These are phyloP conservation scores for Ceratina australensis DNA, from an alignment of 1,140 invertebrate species.

Conservation along the genomic window DNA sequence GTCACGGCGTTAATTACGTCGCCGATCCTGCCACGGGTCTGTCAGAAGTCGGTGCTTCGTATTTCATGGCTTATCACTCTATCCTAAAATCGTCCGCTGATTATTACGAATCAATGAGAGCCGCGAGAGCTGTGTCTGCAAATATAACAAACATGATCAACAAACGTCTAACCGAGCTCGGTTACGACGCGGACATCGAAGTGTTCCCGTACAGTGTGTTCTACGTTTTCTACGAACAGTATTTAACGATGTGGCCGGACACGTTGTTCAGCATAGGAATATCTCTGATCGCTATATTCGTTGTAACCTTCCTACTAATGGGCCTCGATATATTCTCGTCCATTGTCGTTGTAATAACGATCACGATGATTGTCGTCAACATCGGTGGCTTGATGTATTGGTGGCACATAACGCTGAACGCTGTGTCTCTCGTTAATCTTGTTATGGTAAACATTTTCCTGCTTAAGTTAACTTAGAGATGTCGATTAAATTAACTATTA, in stretches of 20 bases:
- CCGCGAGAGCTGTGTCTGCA: conserved; percentile 88
- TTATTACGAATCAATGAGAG: conserved; percentile 93
- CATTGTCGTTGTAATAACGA: conserved; percentile 92
- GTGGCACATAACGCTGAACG: conserved; percentile 97
- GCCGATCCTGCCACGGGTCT: conserved; percentile 73
- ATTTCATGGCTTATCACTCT: conserved; percentile 98
- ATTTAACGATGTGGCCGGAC: conserved; percentile 97
- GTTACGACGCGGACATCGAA: conserved; percentile 81
- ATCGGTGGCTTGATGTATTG: conserved; percentile 98
- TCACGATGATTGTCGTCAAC: conserved; percentile 96
- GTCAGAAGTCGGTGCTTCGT: conserved; percentile 84
- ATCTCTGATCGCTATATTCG: conserved; percentile 94
- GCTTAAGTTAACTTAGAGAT: neutral
- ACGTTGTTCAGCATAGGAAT: conserved; percentile 92
- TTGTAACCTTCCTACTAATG: conserved; percentile 96
- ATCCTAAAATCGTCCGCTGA: conserved; percentile 95
- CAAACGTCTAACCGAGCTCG: conserved; percentile 77
- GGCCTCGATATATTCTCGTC: conserved; percentile 96
- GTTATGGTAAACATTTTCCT: conserved; percentile 89
- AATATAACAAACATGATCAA: conserved; percentile 92
- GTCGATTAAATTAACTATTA: conserved; percentile 1
- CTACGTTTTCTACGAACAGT: conserved; percentile 99
- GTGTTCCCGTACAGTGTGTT: conserved; percentile 99
- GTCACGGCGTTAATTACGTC: conserved; percentile 83
- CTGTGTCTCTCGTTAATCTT: conserved; percentile 97